phyloP scores from a whole-genome alignment of 1,140 invertebrate genomes.

The Micrasema minimum region DNA sequence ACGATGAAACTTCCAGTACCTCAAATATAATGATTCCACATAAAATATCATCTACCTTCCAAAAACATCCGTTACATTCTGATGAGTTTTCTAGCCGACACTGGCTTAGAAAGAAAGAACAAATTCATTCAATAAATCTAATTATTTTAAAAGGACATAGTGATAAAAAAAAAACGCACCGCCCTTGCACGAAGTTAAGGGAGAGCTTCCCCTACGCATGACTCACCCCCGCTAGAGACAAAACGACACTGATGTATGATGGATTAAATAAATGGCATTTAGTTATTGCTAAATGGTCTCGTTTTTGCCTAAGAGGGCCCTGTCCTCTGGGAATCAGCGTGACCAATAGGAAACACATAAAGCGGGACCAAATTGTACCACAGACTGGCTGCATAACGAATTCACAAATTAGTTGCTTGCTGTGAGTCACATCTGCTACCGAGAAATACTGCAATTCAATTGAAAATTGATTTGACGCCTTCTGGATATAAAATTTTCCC shows the following conservation, averaged over 20 bases:
- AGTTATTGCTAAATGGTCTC: slow-evolving; percentile 53
- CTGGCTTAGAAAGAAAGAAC: too few relatives aligned
- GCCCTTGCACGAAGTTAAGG: background rate
- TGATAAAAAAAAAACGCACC: slow-evolving; percentile 10
- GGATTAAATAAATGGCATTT: slow-evolving; percentile 55
- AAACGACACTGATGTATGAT: slow-evolving; percentile 53
- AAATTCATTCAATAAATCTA: too few relatives aligned
- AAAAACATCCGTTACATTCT: too few relatives aligned
- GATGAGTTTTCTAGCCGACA: too few relatives aligned
- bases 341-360: slow-evolving; percentile 43
- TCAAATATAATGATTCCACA: too few relatives aligned
- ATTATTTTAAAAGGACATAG: too few relatives aligned
- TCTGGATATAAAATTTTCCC: too few relatives aligned
- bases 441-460: slow-evolving; percentile 5
- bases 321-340: slow-evolving; percentile 32
- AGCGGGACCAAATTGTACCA: slow-evolving; percentile 21
- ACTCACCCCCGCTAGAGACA: slow-evolving; percentile 45
- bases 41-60: too few relatives aligned
- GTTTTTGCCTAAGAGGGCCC: slow-evolving; percentile 46
- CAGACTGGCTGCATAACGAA: slow-evolving; percentile 30
- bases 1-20: too few relatives aligned
- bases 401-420: slow-evolving; percentile 26
- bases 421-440: slow-evolving; percentile 22
- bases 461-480: background rate
- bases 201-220: slow-evolving; percentile 5